A percentile compares a stretch with the other conserved stretches of the same genome.
Evolutionary conservation across 2,888 invertebrate species (phyloP).

Genomic region (Erannis defoliaria): DNA sequence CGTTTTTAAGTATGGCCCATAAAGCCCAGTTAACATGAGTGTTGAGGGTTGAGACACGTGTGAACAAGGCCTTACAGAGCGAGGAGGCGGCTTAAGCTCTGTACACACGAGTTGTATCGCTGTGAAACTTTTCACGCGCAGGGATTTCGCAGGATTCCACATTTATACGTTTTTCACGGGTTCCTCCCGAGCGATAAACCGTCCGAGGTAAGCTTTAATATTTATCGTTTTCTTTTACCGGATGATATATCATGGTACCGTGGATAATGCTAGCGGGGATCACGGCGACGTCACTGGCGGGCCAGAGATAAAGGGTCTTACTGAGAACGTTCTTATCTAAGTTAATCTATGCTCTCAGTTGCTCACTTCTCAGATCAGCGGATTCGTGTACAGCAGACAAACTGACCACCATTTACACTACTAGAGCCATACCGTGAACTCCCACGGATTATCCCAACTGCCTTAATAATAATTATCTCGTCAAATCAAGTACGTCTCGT

Average conservation of each 20-base stretch:
- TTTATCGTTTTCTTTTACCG: conserved; percentile 71
- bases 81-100: conserved; percentile 22
- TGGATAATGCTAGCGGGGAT: conserved; percentile 25
- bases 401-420: not conserved
- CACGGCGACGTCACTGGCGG: not conserved
- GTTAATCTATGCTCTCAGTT: too few relatives aligned
- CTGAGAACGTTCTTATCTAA: not conserved
- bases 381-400: not conserved
- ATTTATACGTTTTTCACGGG: conserved; percentile 78
- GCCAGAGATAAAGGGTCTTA: not conserved
- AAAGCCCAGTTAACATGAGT: too few relatives aligned
- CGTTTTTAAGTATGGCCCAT: too few relatives aligned
- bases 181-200: conserved; percentile 69
- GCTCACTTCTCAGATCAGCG: too few relatives aligned
- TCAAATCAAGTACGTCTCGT: too few relatives aligned
- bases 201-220: conserved; percentile 74
- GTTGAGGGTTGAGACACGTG: too few relatives aligned
- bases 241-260: conserved; percentile 44
- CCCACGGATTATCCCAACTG: too few relatives aligned
- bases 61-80: conserved; percentile 14
- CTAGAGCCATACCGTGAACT: too few relatives aligned
- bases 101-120: conserved; percentile 57
- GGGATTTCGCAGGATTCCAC: conserved; percentile 71
- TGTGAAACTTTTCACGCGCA: conserved; percentile 60
- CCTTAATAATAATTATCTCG: too few relatives aligned